phyloP scores from a whole-genome alignment of 2,888 invertebrate species.

The Scotopteryx bipunctaria region DNA sequence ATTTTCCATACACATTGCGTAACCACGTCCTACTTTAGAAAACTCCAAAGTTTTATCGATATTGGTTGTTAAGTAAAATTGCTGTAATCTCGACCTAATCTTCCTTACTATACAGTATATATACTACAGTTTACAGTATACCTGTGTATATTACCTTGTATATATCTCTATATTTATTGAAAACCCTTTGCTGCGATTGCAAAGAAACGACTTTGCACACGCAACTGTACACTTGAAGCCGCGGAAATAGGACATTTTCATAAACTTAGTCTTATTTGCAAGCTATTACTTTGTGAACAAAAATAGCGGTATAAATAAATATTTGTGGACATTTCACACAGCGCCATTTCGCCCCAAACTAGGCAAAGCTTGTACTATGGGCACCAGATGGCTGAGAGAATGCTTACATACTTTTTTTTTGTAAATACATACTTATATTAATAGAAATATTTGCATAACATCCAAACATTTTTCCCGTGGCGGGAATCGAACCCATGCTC shows the following conservation, averaged over 20 bases:
- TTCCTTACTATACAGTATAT: slow-evolving; percentile 26
- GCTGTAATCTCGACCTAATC: slow-evolving; percentile 64
- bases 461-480: too few species aligned
- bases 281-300: not conserved
- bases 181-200: slow-evolving; percentile 78
- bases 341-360: too few species aligned
- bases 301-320: too few species aligned
- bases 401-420: too few species aligned
- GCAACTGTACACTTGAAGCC: slow-evolving; percentile 68
- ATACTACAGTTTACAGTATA: slow-evolving; percentile 39
- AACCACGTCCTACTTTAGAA: slow-evolving; percentile 26
- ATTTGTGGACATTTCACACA: too few species aligned
- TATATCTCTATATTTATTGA: slow-evolving; percentile 74
- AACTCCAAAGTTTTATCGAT: slow-evolving; percentile 61
- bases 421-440: too few species aligned
- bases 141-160: slow-evolving; percentile 45
- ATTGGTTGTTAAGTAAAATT: slow-evolving; percentile 60
- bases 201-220: slow-evolving; percentile 80
- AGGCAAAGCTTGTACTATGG: too few species aligned
- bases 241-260: slow-evolving; percentile 37
- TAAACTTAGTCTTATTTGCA: not conserved
- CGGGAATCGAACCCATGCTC: too few species aligned
- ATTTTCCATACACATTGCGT: slow-evolving; percentile 19
- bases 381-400: too few species aligned
- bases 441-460: too few species aligned